Evolutionary conservation across 1,140 invertebrate species (phyloP).

Genomic region (Pemphigus obesinymphae): DNA sequence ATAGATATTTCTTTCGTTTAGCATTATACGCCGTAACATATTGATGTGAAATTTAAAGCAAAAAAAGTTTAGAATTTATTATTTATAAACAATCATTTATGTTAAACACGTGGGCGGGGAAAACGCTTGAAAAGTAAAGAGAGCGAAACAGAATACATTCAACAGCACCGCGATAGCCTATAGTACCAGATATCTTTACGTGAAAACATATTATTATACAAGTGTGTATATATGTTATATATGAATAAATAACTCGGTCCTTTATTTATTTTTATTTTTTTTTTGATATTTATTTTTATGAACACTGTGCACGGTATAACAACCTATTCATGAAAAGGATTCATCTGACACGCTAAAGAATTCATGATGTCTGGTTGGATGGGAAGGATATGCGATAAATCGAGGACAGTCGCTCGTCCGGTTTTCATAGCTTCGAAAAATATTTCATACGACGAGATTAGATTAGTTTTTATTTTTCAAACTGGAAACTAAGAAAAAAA

Average conservation of each 20-base stretch:
- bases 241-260: too few relatives aligned
- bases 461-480: conserved; percentile 16
- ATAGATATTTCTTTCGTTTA: too few relatives aligned
- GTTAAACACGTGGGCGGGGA: too few relatives aligned
- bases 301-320: background rate
- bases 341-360: conserved; percentile 1
- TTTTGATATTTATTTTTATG: background rate
- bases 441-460: conserved; percentile 1
- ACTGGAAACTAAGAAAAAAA: background rate
- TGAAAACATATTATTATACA: background rate
- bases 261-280: background rate
- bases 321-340: background rate
- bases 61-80: too few relatives aligned
- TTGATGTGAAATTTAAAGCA: too few relatives aligned
- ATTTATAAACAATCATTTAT: too few relatives aligned
- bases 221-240: too few relatives aligned
- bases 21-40: too few relatives aligned
- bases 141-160: background rate
- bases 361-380: background rate
- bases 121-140: background rate
- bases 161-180: background rate
- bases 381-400: background rate
- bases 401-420: background rate
- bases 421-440: background rate
- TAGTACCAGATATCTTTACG: background rate